A percentile compares a stretch with the other conserved stretches of the same genome.
These are phyloP conservation scores for Cerastis leucographa DNA, from an alignment of 2,888 invertebrate species.

Conservation along the genomic window DNA sequence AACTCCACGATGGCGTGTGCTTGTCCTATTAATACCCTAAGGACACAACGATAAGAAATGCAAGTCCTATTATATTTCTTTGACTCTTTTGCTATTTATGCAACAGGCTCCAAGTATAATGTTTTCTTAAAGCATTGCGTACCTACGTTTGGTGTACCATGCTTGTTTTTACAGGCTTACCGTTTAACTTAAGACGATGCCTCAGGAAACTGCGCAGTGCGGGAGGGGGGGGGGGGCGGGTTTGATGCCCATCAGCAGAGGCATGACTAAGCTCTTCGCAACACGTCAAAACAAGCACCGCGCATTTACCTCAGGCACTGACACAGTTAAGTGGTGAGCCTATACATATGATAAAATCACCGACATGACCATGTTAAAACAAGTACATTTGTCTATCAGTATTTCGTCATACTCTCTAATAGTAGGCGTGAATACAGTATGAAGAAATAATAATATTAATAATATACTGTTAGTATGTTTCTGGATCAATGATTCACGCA, in stretches of 20 bases:
- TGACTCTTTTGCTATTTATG: slow-evolving; percentile 12
- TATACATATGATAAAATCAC: slow-evolving; percentile 22
- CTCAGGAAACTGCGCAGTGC: neutral
- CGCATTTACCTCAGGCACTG: neutral
- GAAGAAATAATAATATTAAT: neutral
- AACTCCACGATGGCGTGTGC: neutral
- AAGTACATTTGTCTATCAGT: slow-evolving; percentile 1
- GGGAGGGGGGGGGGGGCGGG: neutral
- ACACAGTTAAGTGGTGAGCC: neutral
- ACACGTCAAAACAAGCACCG: neutral
- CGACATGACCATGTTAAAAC: neutral
- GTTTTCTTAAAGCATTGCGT: slow-evolving; percentile 1
- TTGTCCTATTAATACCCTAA: slow-evolving; percentile 47
- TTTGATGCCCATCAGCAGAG: neutral
- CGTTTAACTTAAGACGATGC: neutral
- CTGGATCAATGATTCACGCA: neutral
- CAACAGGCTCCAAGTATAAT: neutral
- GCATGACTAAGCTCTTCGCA: neutral
- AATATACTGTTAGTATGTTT: neutral
- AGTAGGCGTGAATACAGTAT: neutral
- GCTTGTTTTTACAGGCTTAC: neutral
- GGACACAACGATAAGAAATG: neutral
- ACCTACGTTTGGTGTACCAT: neutral
- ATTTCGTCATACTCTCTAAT: neutral
- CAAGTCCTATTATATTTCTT: neutral